Base-by-base conservation (phyloP, 35 echinoderm and acorn worm species). In the Patiria miniata region DNA sequence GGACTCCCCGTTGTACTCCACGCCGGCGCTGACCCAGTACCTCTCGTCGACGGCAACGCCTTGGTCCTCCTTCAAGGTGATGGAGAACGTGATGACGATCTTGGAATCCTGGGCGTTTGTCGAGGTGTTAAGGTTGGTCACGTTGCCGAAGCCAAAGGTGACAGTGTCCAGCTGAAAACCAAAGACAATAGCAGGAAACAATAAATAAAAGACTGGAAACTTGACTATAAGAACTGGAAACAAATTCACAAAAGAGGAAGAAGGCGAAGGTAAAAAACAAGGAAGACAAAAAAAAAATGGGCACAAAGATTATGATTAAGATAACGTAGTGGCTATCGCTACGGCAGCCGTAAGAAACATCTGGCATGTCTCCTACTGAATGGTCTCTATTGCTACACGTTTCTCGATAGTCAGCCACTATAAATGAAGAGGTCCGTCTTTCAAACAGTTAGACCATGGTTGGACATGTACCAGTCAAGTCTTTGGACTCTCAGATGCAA, bases 11-110 rank as follows among this genome's bases (percentile, higher is more conserved):
- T 58, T 59, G 53, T 84, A 40, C 53, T 84, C 82, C 53, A 61
- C 57, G 7, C 82, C 82, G 22, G 54, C 53, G 36, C 22, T 60
- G 29, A 84, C 52, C 82, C 82, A 84, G 37, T 84, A 84, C 29
- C 30, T 65, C 3, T 84, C 82, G 3, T 58, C 82, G n/a, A 10
- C 32, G 8, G 19, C 29, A 5, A 84, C 32, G 5, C 19, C 1
- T 37, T 36, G 26, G 21, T 54, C 82, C 14, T 84, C 82, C 18
- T 59, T 40, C 29, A 84, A 17, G 19, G 82, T 84, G 26, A 84
- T 53, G 12, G 28, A n/a, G 53, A 84, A 84, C 19, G 52, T 84
- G 5, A 84, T 58, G 30, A 32, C 23, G 17, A 84, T 58, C 14
- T 15, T 37, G 16, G 28, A 36, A 28, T 57, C 82, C 16, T 26